These are phyloP conservation scores for Solea senegalensis DNA, from an alignment of 2,113 vertebrate genomes.

Conservation along the genomic window DNA sequence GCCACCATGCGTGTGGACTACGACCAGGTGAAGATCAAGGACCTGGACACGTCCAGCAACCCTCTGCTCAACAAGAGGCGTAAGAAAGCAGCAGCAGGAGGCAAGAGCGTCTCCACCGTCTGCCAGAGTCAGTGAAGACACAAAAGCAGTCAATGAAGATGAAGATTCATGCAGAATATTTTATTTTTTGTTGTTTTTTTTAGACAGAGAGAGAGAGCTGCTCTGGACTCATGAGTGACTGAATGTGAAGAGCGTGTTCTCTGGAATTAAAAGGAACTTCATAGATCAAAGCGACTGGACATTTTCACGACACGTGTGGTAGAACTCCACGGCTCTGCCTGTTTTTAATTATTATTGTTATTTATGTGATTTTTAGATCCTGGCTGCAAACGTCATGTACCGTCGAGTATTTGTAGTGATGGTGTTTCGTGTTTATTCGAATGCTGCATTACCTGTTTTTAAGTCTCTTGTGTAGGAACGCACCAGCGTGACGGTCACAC, in stretches of 20 bases:
- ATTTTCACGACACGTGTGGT: not conserved
- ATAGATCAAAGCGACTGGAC: constrained; percentile 22
- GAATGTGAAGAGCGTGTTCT: not conserved
- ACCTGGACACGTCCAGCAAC: constrained; percentile 96
- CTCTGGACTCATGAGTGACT: constrained; percentile 18
- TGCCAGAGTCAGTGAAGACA: constrained; percentile 72
- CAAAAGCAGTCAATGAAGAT: not conserved
- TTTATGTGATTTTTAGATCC: constrained; percentile 35
- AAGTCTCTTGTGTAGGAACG: constrained; percentile 29
- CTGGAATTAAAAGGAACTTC: constrained; percentile 17
- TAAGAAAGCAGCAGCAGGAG: constrained; percentile 86
- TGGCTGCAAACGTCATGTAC: constrained; percentile 26
- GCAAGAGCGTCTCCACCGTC: constrained; percentile 61
- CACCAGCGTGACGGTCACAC: constrained; percentile 24
- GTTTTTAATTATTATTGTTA: constrained; percentile 29
- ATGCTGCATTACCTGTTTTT: constrained; percentile 30
- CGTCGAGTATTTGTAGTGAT: constrained; percentile 34
- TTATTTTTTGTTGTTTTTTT: not conserved
- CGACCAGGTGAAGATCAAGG: constrained; percentile 98
- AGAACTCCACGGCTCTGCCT: constrained; percentile 15
- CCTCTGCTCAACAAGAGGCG: constrained; percentile 96
- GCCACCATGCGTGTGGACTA: constrained; percentile 99
- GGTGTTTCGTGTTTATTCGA: constrained; percentile 35
- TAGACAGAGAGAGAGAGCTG: constrained; percentile 5
- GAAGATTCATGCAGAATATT: not conserved